Evolutionary conservation across 2,888 invertebrate genomes (phyloP), one percentile per base, ranked within the genome.

Genomic region (Mesopsocus fuscifrons): DNA sequence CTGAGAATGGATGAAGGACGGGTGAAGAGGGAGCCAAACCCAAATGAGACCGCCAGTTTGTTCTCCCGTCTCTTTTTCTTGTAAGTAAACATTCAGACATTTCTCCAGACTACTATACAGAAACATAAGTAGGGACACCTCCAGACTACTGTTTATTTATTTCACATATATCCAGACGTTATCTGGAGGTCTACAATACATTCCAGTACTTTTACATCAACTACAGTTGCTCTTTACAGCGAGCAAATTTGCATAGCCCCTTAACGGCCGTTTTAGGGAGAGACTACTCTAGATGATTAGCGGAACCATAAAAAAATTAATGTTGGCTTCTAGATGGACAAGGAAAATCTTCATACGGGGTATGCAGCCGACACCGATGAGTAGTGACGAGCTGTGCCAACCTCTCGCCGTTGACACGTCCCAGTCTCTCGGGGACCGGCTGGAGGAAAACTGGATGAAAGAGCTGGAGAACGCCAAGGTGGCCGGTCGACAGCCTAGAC

Each of bases 401-500:
- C 38, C 38, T 6, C 20, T 38, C 6, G 18, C 38, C 13, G 20
- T 18, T 5, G 38, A 38, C 38, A 38, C 38, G 38, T 38, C 38
- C 16, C 20, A 38, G 38, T 5, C 9, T n/a, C 38, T 38, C 17
- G 38, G 38, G 15, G 38, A 38, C 20, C 17, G 17, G 3, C 20
- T 38, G 20, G 38, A 38, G 21, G 38, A 15, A 30, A 13, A 44
- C 32, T 48, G 48, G 48, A 20, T 42, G 15, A 34, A 45, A 16
- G 43, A 49, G 35, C 30, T 41, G 8, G 34, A 46, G 11, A 46
- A 44, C 16, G 32, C 43, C n/a, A 41, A 63, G 55, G 65, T 63
- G 44, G 64, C 67, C 49, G 66, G 67, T 9, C 65, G 67, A 50
- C 68, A 68, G 51, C 77, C 80, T 3, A 71, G 71, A 18, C 63